Percentiles rank a stretch among this genome's conserved stretches.
Conservation (phyloP, 1,140 invertebrate genomes). For the Colletes latitarsis region DNA sequence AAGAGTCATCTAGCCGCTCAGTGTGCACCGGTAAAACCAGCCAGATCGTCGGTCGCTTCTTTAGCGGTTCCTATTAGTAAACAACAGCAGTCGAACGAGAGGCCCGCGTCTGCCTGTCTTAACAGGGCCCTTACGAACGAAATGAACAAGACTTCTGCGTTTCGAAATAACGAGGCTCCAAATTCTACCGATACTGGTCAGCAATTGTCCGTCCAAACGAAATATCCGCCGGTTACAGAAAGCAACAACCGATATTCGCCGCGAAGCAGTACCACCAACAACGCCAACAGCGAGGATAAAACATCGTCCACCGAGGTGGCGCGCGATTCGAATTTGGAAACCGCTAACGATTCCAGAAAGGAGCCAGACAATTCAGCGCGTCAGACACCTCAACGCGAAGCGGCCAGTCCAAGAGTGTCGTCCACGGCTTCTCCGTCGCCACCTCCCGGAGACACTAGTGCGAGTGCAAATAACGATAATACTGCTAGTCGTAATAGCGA, state of each 20-base stretch:
- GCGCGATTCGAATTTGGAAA: conserved; percentile 8
- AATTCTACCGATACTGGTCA: conserved; percentile 11
- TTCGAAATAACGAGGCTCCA: conserved; percentile 32
- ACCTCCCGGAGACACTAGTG: conserved; percentile 48
- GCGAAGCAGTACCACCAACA: neutral
- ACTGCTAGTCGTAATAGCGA: neutral
- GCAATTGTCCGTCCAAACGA: conserved; percentile 37
- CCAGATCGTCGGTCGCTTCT: conserved; percentile 65
- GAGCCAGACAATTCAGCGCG: conserved; percentile 37
- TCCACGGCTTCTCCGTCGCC: conserved; percentile 75
- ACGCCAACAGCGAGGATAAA: conserved; percentile 8
- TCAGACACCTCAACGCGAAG: conserved; percentile 56
- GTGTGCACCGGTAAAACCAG: conserved; percentile 71
- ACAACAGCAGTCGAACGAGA: conserved; percentile 53
- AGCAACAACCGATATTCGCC: conserved; percentile 21
- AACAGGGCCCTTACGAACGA: conserved; percentile 8
- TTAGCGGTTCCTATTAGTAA: conserved; percentile 72
- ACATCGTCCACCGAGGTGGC: conserved; percentile 4
- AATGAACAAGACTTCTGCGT: conserved; percentile 1
- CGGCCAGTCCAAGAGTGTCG: conserved; percentile 72
- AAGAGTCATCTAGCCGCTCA: conserved; percentile 74
- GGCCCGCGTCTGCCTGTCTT: neutral
- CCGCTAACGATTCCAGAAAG: conserved; percentile 21
- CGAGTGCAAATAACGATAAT: conserved; percentile 10
- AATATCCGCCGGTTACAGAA: conserved; percentile 26